Conservation (phyloP, 2,797 vertebrate genomes). For the Melanotaenia parkinsoni region DNA sequence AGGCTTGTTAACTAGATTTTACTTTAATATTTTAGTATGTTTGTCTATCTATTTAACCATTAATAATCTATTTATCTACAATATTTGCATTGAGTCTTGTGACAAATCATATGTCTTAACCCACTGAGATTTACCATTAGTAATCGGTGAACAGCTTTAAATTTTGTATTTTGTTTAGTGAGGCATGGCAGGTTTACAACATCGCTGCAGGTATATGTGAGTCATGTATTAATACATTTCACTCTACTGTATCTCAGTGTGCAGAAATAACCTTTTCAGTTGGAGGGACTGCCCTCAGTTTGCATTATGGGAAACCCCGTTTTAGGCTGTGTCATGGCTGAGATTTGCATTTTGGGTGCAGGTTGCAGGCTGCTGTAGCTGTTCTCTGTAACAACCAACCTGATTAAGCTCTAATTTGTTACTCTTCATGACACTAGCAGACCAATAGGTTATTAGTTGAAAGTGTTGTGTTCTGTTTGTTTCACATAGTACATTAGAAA, state of each 20-base stretch:
- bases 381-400: slow-evolving; percentile 25
- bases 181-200: slow-evolving; percentile 14
- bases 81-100: slow-evolving; percentile 24
- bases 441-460: slow-evolving; percentile 30
- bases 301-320: slow-evolving; percentile 69
- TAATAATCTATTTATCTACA: background rate
- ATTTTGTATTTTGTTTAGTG: slow-evolving; percentile 25
- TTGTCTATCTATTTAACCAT: background rate
- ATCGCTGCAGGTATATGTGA: slow-evolving; percentile 10
- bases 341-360: slow-evolving; percentile 57
- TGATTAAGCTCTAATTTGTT: slow-evolving; percentile 25
- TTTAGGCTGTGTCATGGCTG: slow-evolving; percentile 26
- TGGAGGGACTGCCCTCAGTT: slow-evolving; percentile 62
- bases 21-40: background rate
- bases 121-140: slow-evolving; percentile 11
- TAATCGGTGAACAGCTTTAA: slow-evolving; percentile 5
- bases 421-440: slow-evolving; percentile 35
- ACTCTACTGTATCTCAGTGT: background rate
- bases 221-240: background rate
- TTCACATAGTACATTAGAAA: slow-evolving; percentile 57
- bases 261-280: slow-evolving; percentile 22
- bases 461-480: slow-evolving; percentile 36
- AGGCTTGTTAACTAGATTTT: background rate
- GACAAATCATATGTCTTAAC: slow-evolving; percentile 28
- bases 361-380: slow-evolving; percentile 16